A percentile compares a stretch with the other conserved stretches of the same genome.
These are phyloP conservation scores for Achlya flavicornis DNA, from an alignment of 2,888 invertebrate species.

Conservation along the genomic window DNA sequence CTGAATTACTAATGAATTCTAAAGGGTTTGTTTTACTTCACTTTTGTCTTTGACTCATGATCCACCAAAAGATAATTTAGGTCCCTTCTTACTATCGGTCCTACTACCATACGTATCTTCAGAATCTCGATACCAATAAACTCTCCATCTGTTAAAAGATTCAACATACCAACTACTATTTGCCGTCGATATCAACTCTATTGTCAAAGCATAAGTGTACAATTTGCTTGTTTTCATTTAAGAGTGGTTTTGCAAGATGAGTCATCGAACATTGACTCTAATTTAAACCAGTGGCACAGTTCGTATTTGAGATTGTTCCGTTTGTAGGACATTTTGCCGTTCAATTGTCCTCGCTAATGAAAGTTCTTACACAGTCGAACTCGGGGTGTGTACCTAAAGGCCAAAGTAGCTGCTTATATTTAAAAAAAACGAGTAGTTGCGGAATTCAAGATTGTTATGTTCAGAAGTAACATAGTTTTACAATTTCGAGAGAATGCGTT, in stretches of 20 bases:
- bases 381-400: too few relatives aligned
- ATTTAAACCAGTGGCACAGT: slow-evolving; percentile 24
- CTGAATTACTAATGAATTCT: too few relatives aligned
- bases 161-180: neutral
- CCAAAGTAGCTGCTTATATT: too few relatives aligned
- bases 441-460: too few relatives aligned
- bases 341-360: slow-evolving; percentile 33
- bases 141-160: slow-evolving; percentile 7
- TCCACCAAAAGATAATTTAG: neutral
- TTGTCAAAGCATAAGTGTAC: neutral
- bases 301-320: slow-evolving; percentile 33
- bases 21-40: neutral
- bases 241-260: slow-evolving; percentile 35
- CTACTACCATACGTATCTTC: neutral
- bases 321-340: slow-evolving; percentile 33
- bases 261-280: slow-evolving; percentile 61
- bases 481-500: too few relatives aligned
- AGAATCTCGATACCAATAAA: neutral
- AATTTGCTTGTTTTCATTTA: slow-evolving; percentile 1
- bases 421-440: too few relatives aligned
- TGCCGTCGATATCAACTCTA: neutral
- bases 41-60: neutral
- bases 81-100: neutral
- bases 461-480: too few relatives aligned
- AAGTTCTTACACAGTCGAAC: slow-evolving; percentile 10